phyloP scores from a whole-genome alignment of 2,113 vertebrate genomes.

The Cercopithecus mona region DNA sequence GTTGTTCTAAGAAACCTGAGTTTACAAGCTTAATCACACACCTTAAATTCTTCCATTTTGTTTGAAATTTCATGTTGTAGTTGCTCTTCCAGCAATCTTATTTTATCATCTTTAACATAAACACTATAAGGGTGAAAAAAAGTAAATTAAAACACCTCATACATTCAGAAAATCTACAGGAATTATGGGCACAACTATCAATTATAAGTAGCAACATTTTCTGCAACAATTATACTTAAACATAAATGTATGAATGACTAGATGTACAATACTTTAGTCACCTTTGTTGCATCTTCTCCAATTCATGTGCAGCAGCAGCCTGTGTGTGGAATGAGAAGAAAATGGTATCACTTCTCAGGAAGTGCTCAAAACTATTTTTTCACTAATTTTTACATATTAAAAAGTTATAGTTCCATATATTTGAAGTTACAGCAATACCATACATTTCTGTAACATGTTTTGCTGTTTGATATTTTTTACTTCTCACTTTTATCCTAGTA shows the following conservation, averaged over 20 bases:
- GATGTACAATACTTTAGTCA: constrained; percentile 66
- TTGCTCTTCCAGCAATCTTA: constrained; percentile 85
- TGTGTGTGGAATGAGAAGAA: constrained; percentile 81
- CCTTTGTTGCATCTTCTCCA: constrained; percentile 90
- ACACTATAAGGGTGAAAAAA: constrained; percentile 73
- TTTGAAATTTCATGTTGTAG: constrained; percentile 83
- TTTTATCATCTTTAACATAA: constrained; percentile 86
- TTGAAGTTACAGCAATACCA: constrained; percentile 8
- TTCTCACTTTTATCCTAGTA: constrained; percentile 19
- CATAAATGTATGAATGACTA: neutral
- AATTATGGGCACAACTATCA: neutral
- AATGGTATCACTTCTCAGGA: constrained; percentile 74
- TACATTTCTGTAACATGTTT: neutral
- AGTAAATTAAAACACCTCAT: constrained; percentile 29
- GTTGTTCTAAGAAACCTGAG: neutral
- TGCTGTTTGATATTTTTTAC: neutral
- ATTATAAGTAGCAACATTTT: neutral
- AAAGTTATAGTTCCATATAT: neutral
- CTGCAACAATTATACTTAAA: constrained; percentile 4
- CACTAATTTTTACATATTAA: constrained; percentile 20
- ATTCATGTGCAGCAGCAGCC: constrained; percentile 84
- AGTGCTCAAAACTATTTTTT: constrained; percentile 53
- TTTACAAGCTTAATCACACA: constrained; percentile 57
- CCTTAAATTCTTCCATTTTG: constrained; percentile 86
- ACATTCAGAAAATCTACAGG: neutral